Conservation (phyloP, 1,140 invertebrate species). For the Cyclargus thomasi region DNA sequence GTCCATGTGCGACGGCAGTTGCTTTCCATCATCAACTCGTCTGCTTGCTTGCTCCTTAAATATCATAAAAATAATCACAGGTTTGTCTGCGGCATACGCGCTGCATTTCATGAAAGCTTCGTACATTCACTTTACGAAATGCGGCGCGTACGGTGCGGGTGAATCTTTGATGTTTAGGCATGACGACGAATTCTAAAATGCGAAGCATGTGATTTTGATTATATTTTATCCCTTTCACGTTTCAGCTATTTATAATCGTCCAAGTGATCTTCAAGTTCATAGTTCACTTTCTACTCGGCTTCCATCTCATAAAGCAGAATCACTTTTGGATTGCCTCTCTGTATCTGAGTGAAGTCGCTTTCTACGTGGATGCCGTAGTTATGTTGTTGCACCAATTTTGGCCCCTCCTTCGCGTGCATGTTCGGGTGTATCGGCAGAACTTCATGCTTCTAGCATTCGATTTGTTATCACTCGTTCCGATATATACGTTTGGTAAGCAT, state of each 20-base stretch:
- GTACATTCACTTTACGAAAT: too few species aligned
- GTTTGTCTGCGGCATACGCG: too few species aligned
- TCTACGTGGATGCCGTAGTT: constrained; percentile 42
- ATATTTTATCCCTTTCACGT: constrained; percentile 5
- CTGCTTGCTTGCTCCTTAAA: too few species aligned
- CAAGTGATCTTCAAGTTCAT: constrained; percentile 43
- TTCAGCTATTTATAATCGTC: constrained; percentile 38
- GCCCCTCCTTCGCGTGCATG: constrained; percentile 44
- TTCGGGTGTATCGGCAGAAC: constrained; percentile 46
- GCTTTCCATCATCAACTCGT: too few species aligned
- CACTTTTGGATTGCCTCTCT: constrained; percentile 34
- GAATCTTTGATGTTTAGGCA: too few species aligned
- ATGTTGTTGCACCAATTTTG: constrained; percentile 48
- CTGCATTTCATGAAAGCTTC: too few species aligned
- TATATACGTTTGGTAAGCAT: constrained; percentile 42
- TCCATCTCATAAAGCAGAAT: constrained; percentile 34
- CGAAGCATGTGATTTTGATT: too few species aligned
- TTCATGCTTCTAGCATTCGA: constrained; percentile 41
- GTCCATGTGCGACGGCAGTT: too few species aligned
- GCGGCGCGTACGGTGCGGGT: too few species aligned
- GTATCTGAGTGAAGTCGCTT: constrained; percentile 37
- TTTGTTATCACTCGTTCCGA: constrained; percentile 39
- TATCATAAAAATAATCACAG: too few species aligned
- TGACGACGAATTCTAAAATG: too few species aligned
- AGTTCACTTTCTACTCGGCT: constrained; percentile 40